Percentiles rank a stretch among this genome's conserved stretches.
Conservation (phyloP, 2,797 vertebrate genomes). For the Myotis findleyi region DNA sequence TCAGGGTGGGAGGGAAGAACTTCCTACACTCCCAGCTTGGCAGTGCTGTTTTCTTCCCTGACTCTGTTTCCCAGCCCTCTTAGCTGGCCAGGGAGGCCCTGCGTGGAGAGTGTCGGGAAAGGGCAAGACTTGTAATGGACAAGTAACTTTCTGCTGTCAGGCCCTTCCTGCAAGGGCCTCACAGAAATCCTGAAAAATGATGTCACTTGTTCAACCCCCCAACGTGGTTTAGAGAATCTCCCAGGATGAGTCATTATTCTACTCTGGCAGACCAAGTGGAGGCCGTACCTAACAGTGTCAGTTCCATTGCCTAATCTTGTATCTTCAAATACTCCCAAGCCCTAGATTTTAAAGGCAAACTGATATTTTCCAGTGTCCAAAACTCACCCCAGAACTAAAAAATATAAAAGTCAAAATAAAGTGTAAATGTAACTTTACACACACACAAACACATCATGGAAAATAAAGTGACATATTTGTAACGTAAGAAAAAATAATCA, state of each 20-base stretch:
- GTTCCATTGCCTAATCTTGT: background rate
- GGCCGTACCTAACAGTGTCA: background rate
- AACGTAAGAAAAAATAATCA: constrained; percentile 74
- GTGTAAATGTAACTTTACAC: background rate
- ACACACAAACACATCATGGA: background rate
- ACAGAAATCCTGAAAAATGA: background rate
- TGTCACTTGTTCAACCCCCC: no score
- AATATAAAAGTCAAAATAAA: background rate
- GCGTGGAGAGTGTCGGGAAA: background rate
- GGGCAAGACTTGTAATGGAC: background rate
- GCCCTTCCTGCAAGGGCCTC: no score
- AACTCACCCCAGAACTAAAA: background rate
- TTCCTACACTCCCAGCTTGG: background rate
- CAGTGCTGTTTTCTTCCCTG: background rate
- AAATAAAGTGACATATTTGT: constrained; percentile 68
- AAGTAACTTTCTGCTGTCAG: no score
- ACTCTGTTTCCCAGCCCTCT: background rate
- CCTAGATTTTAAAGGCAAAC: background rate
- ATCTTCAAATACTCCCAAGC: background rate
- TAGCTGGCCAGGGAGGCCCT: fast-evolving
- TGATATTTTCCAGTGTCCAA: background rate
- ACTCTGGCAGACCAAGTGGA: background rate
- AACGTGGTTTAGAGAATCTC: fast-evolving
- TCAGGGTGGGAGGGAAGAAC: background rate
- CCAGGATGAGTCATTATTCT: background rate